phyloP scores from a whole-genome alignment of 2,113 vertebrate genomes.

The Stercorarius parasiticus region DNA sequence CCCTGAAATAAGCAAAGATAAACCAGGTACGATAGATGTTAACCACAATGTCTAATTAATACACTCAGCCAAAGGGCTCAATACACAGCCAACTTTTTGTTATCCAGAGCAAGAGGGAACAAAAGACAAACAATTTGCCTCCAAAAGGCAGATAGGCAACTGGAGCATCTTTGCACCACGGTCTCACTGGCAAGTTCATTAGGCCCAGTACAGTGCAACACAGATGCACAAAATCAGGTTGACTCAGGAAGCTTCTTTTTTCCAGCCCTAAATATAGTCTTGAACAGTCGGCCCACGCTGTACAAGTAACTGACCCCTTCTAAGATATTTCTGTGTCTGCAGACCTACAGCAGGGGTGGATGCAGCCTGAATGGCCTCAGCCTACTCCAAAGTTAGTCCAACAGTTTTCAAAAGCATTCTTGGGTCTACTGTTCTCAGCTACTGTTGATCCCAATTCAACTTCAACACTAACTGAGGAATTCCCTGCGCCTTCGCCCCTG shows the following conservation, averaged over 20 bases:
- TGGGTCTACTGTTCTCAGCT: not conserved
- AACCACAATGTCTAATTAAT: not conserved
- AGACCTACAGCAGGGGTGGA: not conserved
- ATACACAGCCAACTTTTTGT: not conserved
- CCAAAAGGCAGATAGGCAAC: not conserved
- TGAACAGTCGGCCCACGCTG: not conserved
- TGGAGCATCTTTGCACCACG: not conserved
- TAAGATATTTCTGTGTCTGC: not conserved
- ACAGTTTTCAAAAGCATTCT: not conserved
- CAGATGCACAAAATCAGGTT: not conserved
- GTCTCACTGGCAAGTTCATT: not conserved
- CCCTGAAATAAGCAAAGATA: not conserved
- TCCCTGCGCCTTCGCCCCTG: not conserved
- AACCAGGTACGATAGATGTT: not conserved
- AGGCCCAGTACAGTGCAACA: not conserved
- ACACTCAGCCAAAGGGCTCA: not conserved
- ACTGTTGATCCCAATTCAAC: not conserved
- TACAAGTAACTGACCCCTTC: not conserved
- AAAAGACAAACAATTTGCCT: not conserved
- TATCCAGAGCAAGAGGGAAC: not conserved
- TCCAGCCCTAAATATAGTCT: not conserved
- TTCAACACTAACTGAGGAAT: not conserved
- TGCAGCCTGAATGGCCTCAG: not conserved
- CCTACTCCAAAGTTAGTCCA: not conserved
- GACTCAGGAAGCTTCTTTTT: not conserved